These are phyloP conservation scores for Centruroides sculpturatus DNA, from an alignment of 1,140 invertebrate species.

Conservation along the genomic window DNA sequence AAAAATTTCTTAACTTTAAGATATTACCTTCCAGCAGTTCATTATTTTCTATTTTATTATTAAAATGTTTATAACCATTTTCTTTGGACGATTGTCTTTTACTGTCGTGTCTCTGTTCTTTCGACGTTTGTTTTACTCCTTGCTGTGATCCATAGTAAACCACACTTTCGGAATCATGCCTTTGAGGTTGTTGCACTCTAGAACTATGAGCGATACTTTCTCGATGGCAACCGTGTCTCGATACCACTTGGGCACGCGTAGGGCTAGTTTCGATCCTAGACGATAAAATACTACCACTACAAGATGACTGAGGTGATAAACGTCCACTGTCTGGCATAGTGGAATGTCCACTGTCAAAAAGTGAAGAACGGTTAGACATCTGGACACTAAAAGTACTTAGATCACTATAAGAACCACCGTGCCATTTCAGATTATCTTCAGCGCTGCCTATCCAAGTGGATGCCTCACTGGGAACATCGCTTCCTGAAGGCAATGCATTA, in stretches of 20 bases:
- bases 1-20: too few relatives aligned
- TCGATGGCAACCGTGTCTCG: conserved; percentile 16
- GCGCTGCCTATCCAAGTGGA: conserved; percentile 35
- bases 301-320: conserved; percentile 17
- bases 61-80: too few relatives aligned
- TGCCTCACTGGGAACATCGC: conserved; percentile 11
- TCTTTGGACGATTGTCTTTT: too few relatives aligned
- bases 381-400: conserved; percentile 34
- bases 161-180: conserved; percentile 64
- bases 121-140: too few relatives aligned
- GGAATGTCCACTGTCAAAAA: conserved; percentile 18
- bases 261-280: conserved; percentile 25
- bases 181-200: conserved; percentile 58
- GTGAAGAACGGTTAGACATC: conserved; percentile 16
- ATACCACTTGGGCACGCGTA: conserved; percentile 17
- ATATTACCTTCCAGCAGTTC: too few relatives aligned
- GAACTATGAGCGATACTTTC: conserved; percentile 55
- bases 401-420: conserved; percentile 53
- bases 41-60: too few relatives aligned
- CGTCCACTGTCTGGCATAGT: conserved; percentile 19
- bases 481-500: conserved; percentile 28
- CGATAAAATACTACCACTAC: conserved; percentile 35
- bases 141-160: conserved; percentile 35
- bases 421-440: conserved; percentile 52
- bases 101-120: too few relatives aligned